A percentile compares a stretch with the other conserved stretches of the same genome.
Evolutionary conservation across 1,140 invertebrate species (phyloP).

Genomic region (Wasmannia auropunctata): DNA sequence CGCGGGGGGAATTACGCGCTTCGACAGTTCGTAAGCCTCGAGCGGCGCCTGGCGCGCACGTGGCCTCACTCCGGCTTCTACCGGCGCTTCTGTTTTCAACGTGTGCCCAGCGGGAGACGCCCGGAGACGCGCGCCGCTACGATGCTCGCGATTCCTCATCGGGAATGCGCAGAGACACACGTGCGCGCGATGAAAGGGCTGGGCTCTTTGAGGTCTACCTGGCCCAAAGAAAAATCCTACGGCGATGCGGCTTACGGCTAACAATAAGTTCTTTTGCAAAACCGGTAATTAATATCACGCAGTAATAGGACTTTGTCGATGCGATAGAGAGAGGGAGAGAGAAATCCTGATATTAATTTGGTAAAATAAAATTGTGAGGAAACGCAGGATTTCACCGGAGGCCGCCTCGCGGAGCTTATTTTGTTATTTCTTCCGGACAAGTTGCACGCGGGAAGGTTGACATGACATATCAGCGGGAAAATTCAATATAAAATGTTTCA

Average conservation of each 20-base stretch:
- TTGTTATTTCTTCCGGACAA: neutral
- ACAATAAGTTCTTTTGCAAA: neutral
- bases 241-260: neutral
- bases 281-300: neutral
- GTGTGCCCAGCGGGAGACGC: conserved; percentile 74
- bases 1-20: conserved; percentile 75
- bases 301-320: neutral
- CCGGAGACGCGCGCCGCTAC: conserved; percentile 75
- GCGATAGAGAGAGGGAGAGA: neutral
- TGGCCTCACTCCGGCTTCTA: conserved; percentile 73
- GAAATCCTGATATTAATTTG: neutral
- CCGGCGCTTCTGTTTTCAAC: conserved; percentile 80
- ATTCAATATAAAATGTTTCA: conserved; percentile 30
- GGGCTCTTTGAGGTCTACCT: conserved; percentile 9
- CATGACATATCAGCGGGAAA: neutral
- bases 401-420: neutral
- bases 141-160: conserved; percentile 79
- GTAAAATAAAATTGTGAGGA: neutral
- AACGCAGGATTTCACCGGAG: neutral
- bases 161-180: conserved; percentile 44
- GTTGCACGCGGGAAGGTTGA: neutral
- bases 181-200: neutral
- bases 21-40: conserved; percentile 79
- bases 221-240: neutral
- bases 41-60: conserved; percentile 77